Conservation (phyloP, 2,113 vertebrate genomes). For the Ibidorhyncha struthersii region DNA sequence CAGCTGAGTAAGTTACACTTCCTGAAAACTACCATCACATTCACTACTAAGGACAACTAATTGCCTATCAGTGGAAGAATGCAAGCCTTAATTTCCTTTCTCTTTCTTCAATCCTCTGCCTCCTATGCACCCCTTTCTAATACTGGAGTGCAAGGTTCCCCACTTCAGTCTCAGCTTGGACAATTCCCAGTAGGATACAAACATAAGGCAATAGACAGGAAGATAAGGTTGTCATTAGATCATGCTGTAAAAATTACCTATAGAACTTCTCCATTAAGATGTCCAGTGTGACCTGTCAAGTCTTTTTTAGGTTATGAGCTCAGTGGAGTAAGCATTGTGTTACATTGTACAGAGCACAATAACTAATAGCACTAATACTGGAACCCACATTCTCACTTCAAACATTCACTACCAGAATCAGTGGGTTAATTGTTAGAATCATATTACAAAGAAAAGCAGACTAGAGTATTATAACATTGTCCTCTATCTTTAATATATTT, state of each 20-base stretch:
- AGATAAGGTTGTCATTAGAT: not conserved
- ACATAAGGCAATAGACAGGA: not conserved
- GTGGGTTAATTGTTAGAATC: not conserved
- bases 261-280: not conserved
- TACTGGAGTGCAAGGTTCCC: not conserved
- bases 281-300: not conserved
- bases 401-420: not conserved
- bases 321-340: not conserved
- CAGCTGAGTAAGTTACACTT: not conserved
- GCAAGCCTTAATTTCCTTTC: not conserved
- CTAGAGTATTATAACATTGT: not conserved
- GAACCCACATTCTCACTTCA: not conserved
- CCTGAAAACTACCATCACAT: not conserved
- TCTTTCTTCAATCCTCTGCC: not conserved
- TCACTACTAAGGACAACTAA: not conserved
- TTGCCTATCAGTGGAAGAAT: not conserved
- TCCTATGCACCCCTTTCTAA: not conserved
- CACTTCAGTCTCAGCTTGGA: not conserved
- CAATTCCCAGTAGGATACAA: not conserved
- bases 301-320: not conserved
- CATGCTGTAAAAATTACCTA: not conserved
- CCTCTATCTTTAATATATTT: not conserved
- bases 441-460: not conserved
- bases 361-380: not conserved
- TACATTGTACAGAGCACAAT: not conserved